These are phyloP conservation scores for Aspidoscelis tigris DNA, from an alignment of 2,113 vertebrate genomes.

Conservation along the genomic window DNA sequence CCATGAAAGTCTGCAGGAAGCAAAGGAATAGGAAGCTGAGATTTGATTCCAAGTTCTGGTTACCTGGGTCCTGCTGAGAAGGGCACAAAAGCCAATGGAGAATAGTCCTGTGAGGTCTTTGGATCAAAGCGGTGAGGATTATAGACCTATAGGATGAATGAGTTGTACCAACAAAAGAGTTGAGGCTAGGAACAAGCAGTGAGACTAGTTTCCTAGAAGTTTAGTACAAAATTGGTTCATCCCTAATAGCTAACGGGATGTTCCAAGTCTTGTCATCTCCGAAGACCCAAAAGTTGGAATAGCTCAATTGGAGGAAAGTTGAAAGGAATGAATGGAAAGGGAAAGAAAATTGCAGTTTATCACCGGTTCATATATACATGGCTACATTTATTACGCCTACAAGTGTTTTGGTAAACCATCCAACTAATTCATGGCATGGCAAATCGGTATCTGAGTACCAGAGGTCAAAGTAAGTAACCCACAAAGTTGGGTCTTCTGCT, in stretches of 20 bases:
- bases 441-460: background rate
- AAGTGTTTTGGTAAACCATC: background rate
- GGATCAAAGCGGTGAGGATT: slow-evolving; percentile 86
- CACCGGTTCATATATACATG: too few species aligned
- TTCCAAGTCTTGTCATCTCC: too few species aligned
- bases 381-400: too few species aligned
- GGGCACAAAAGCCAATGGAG: slow-evolving; percentile 82
- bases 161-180: rapidly evolving
- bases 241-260: background rate
- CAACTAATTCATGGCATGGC: background rate
- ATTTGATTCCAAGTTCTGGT: background rate
- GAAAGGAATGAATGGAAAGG: too few species aligned
- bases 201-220: too few species aligned
- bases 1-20: background rate
- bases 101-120: slow-evolving; percentile 57
- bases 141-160: slow-evolving; percentile 77
- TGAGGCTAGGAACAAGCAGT: background rate
- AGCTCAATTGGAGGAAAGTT: too few species aligned
- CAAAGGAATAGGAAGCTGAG: background rate
- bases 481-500: background rate
- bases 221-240: background rate
- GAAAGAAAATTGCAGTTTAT: too few species aligned
- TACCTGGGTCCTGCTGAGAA: slow-evolving; percentile 93
- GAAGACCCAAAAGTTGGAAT: too few species aligned
- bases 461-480: background rate